phyloP scores from a whole-genome alignment of 2,797 vertebrate genomes.

The Spatula clypeata region DNA sequence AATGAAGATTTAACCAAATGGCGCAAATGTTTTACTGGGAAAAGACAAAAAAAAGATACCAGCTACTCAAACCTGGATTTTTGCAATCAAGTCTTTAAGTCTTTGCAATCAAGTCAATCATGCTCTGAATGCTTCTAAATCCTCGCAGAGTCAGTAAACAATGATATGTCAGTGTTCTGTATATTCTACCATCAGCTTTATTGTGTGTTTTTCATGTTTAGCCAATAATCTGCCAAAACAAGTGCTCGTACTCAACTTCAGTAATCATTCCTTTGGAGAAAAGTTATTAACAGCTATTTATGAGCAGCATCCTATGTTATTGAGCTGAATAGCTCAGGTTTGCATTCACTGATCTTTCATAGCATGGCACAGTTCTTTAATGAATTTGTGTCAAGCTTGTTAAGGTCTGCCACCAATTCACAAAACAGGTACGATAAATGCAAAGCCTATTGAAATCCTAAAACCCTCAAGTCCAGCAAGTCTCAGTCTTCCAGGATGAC shows the following conservation, averaged over 20 bases:
- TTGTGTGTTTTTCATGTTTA: rapidly evolving
- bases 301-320: not conserved
- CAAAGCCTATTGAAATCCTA: not conserved
- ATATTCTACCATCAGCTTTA: not conserved
- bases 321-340: not conserved
- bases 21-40: rapidly evolving
- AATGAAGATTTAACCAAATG: not conserved
- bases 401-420: not conserved
- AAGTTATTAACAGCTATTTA: not conserved
- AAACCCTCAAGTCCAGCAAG: not conserved
- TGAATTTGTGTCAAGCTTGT: not conserved
- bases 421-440: not conserved
- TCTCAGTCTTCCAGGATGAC: not conserved
- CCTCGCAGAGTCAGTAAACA: not conserved
- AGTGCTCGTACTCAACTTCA: not conserved
- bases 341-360: not conserved
- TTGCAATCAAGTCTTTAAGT: not conserved
- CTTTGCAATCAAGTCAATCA: not conserved
- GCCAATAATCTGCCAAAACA: not conserved
- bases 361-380: not conserved
- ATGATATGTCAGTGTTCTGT: not conserved
- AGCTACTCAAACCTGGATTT: not conserved
- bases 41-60: not conserved
- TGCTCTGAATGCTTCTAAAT: not conserved
- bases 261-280: not conserved